These are phyloP conservation scores for Myotis lucifugus DNA, from an alignment of 2,113 vertebrate genomes.

Conservation along the genomic window DNA sequence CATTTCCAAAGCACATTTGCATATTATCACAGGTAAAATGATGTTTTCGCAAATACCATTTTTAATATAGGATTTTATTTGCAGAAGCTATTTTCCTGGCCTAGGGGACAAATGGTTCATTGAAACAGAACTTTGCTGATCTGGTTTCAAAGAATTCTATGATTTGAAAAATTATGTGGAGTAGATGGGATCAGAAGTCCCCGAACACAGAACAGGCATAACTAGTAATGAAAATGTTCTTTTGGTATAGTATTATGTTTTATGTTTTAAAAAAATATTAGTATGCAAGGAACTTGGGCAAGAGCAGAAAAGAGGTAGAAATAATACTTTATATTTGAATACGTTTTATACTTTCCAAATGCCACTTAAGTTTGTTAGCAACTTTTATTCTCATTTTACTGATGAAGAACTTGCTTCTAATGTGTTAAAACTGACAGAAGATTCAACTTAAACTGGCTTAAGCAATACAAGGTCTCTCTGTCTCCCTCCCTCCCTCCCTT, in stretches of 20 bases:
- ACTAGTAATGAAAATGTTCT: slow-evolving; percentile 64
- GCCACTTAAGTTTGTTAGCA: background rate
- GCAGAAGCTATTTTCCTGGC: slow-evolving; percentile 55
- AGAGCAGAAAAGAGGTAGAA: background rate
- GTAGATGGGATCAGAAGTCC: slow-evolving; percentile 60
- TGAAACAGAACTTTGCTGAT: slow-evolving; percentile 65
- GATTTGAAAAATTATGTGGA: slow-evolving; percentile 62
- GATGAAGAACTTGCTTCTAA: slow-evolving; percentile 9
- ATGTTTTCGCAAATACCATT: slow-evolving; percentile 48
- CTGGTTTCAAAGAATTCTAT: slow-evolving; percentile 73
- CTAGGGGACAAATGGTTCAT: slow-evolving; percentile 56
- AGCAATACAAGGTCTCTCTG: background rate
- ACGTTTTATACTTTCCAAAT: slow-evolving; percentile 2
- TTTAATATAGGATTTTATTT: slow-evolving; percentile 61
- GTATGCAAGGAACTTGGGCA: slow-evolving; percentile 28
- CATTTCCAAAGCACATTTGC: slow-evolving; percentile 45
- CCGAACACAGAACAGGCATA: slow-evolving; percentile 39
- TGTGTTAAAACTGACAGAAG: slow-evolving; percentile 6
- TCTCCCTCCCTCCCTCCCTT: background rate
- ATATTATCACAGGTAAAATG: slow-evolving; percentile 49
- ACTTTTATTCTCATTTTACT: slow-evolving; percentile 1
- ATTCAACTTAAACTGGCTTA: background rate
- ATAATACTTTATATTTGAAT: slow-evolving; percentile 27
- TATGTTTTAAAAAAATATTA: slow-evolving; percentile 59
- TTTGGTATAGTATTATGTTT: slow-evolving; percentile 56